Evolutionary conservation across 2,797 vertebrate genomes (phyloP).

Genomic region (Pempheris klunzingeri): DNA sequence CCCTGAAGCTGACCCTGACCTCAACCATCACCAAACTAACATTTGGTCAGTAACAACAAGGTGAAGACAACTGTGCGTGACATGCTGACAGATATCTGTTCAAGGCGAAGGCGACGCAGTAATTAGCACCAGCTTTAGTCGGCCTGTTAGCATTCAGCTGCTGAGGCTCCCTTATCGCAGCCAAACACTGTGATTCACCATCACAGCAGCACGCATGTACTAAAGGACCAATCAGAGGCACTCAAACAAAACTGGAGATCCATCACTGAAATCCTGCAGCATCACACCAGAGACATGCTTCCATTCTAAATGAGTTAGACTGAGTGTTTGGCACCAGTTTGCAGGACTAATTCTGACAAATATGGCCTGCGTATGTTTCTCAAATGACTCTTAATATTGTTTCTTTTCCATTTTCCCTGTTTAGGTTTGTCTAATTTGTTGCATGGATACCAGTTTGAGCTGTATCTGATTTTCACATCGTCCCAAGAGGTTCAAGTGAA

Average conservation of each 20-base stretch:
- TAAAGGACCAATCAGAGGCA: conserved; percentile 37
- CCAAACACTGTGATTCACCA: conserved; percentile 61
- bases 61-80: conserved; percentile 24
- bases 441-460: conserved; percentile 6
- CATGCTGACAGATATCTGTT: conserved; percentile 52
- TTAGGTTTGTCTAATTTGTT: neutral
- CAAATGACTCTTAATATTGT: conserved; percentile 4
- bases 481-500: neutral
- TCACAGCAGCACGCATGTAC: neutral
- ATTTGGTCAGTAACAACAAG: too few species aligned
- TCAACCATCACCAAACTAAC: too few species aligned
- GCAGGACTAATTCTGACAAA: conserved; percentile 10
- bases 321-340: conserved; percentile 7
- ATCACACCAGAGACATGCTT: conserved; percentile 23
- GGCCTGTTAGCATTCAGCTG: conserved; percentile 57
- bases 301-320: conserved; percentile 13
- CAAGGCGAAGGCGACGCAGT: conserved; percentile 44
- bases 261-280: conserved; percentile 23
- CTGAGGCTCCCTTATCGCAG: conserved; percentile 55
- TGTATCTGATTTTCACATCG: neutral
- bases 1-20: too few species aligned
- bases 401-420: neutral
- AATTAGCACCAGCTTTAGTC: conserved; percentile 67
- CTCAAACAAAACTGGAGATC: conserved; percentile 20
- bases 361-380: neutral